A percentile compares a stretch with the other conserved stretches of the same genome.
These are phyloP conservation scores for Scaeva pyrastri DNA, from an alignment of 2,888 invertebrate genomes.

Conservation along the genomic window DNA sequence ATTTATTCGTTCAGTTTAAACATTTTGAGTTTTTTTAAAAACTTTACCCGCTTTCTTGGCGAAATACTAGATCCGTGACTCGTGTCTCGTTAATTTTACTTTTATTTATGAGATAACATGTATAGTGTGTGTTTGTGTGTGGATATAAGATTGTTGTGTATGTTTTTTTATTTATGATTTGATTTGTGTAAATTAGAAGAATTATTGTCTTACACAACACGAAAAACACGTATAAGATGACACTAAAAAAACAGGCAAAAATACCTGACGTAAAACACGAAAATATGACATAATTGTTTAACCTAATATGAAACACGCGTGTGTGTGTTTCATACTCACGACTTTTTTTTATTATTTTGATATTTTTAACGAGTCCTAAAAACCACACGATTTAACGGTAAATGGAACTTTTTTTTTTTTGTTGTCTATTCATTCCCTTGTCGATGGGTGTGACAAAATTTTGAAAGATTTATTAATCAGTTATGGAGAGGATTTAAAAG, in stretches of 20 bases:
- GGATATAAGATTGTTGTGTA: slow-evolving; percentile 20
- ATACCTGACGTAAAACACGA: not conserved
- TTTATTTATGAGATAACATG: slow-evolving; percentile 12
- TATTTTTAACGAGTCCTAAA: slow-evolving; percentile 24
- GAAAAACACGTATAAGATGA: not conserved
- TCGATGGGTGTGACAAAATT: slow-evolving; percentile 4
- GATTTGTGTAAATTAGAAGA: slow-evolving; percentile 26
- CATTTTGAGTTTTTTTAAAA: no score
- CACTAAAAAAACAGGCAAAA: not conserved
- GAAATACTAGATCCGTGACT: no score
- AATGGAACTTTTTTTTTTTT: not conserved
- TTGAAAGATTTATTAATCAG: slow-evolving; percentile 51
- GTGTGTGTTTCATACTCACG: no score
- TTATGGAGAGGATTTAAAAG: slow-evolving; percentile 47
- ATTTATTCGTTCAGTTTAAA: no score
- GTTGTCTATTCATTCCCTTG: not conserved
- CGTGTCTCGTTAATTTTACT: not conserved
- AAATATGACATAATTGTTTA: not conserved
- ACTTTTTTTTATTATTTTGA: not conserved
- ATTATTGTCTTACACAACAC: slow-evolving; percentile 8
- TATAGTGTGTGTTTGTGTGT: not conserved
- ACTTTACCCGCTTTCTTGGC: no score
- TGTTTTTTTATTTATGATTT: slow-evolving; percentile 18
- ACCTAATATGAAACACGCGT: not conserved
- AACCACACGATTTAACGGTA: slow-evolving; percentile 12